Conservation (phyloP, 2,888 invertebrate genomes). For the Biston stratarius region DNA sequence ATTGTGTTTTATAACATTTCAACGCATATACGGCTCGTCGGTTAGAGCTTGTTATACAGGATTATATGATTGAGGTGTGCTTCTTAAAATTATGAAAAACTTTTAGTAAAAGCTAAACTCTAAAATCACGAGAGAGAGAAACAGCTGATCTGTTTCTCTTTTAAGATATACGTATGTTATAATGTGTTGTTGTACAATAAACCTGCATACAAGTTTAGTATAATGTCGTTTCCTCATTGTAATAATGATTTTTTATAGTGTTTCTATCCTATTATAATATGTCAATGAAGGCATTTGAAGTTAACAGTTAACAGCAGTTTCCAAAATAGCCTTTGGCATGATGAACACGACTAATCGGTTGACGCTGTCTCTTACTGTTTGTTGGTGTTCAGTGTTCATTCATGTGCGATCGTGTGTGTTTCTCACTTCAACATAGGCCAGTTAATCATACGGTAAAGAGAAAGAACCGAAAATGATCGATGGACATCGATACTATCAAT, state of each 20-base stretch:
- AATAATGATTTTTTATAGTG: not conserved
- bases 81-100: too few species aligned
- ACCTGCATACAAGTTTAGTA: not conserved
- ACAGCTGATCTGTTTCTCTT: too few species aligned
- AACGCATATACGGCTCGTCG: too few species aligned
- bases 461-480: slow-evolving; percentile 13
- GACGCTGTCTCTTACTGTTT: slow-evolving; percentile 69
- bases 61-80: too few species aligned
- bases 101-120: too few species aligned
- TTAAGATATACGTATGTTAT: too few species aligned
- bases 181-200: too few species aligned
- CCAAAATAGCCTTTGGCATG: slow-evolving; percentile 69
- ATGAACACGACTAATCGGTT: slow-evolving; percentile 71
- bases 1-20: too few species aligned
- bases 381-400: slow-evolving; percentile 85
- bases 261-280: not conserved
- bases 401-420: slow-evolving; percentile 61
- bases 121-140: too few species aligned
- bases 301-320: slow-evolving; percentile 48
- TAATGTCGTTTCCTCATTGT: not conserved
- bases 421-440: slow-evolving; percentile 40
- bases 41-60: too few species aligned
- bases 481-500: not conserved
- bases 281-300: slow-evolving; percentile 70
- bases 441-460: slow-evolving; percentile 9